Conservation (phyloP, 2,113 vertebrate species). For the Sylvilagus bachmani region DNA sequence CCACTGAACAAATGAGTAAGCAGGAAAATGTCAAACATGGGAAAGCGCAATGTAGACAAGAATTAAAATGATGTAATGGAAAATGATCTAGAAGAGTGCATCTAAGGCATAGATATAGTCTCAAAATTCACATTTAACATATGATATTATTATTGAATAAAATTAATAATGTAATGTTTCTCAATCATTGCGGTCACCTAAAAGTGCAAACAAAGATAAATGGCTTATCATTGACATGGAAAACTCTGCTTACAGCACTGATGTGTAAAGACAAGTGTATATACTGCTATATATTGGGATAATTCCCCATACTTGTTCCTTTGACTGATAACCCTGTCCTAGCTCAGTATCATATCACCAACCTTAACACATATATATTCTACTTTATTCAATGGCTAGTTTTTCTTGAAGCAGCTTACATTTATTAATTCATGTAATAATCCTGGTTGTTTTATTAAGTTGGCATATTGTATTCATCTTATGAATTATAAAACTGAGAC, state of each 20-base stretch:
- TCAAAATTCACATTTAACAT: slow-evolving; percentile 25
- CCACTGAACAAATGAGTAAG: background rate
- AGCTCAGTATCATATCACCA: background rate
- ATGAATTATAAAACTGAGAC: background rate
- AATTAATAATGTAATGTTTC: background rate
- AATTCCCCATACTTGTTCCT: background rate
- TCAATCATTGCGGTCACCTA: background rate
- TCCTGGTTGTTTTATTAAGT: background rate
- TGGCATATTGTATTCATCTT: background rate
- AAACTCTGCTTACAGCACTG: background rate
- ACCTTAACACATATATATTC: background rate
- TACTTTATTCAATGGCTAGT: background rate
- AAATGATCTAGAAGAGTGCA: background rate
- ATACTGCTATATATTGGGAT: background rate
- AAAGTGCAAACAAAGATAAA: background rate
- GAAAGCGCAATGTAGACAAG: background rate
- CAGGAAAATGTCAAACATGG: background rate
- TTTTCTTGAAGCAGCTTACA: background rate
- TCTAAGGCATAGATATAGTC: background rate
- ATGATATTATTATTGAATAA: background rate
- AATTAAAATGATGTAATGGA: background rate
- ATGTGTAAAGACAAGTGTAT: background rate
- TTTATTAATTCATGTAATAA: background rate
- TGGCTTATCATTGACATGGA: background rate
- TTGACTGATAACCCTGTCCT: background rate